phyloP scores from a whole-genome alignment of 1,140 invertebrate species.

The Heliconius nattereri region DNA sequence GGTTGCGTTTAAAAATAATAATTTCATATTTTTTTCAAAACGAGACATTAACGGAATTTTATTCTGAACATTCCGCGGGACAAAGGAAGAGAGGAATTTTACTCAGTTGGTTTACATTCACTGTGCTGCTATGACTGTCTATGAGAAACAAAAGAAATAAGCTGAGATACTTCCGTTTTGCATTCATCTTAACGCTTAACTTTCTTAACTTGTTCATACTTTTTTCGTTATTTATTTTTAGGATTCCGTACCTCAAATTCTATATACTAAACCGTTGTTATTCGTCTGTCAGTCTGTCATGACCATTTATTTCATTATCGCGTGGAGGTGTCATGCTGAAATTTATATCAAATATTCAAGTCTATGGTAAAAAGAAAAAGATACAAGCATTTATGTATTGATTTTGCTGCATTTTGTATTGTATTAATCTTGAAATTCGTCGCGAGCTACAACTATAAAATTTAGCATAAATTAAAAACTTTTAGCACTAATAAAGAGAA shows the following conservation, averaged over 20 bases:
- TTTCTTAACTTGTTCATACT: not conserved
- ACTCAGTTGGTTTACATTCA: constrained; percentile 16
- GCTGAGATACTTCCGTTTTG: constrained; percentile 1
- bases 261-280: too few relatives aligned
- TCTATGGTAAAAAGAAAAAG: too few relatives aligned
- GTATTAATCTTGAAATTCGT: too few relatives aligned
- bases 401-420: too few relatives aligned
- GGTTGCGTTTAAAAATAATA: constrained; percentile 23
- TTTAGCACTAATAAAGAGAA: too few relatives aligned
- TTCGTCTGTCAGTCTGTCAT: too few relatives aligned
- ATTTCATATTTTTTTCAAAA: constrained; percentile 24
- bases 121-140: constrained; percentile 20
- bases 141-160: constrained; percentile 20
- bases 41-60: constrained; percentile 21
- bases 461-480: too few relatives aligned
- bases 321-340: too few relatives aligned
- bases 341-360: too few relatives aligned
- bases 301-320: too few relatives aligned
- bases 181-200: not conserved
- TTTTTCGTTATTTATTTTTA: not conserved
- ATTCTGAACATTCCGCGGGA: constrained; percentile 20
- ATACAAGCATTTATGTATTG: too few relatives aligned
- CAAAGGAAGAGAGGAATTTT: constrained; percentile 9
- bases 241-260: not conserved
- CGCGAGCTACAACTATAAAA: not conserved